Evolutionary conservation across 1,140 invertebrate species (phyloP).

Genomic region (Bombus polaris): DNA sequence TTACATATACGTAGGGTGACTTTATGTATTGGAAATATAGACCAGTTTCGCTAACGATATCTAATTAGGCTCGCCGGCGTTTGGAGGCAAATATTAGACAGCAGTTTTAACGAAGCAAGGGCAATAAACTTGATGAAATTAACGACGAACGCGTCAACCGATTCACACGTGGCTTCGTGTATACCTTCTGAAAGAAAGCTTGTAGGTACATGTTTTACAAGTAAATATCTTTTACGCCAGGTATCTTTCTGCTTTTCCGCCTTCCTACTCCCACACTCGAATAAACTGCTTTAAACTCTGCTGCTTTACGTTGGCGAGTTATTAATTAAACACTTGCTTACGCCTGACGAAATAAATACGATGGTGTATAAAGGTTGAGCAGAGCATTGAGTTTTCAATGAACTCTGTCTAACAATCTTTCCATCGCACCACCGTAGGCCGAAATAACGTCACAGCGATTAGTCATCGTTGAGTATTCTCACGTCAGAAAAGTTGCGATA

Average conservation of each 20-base stretch:
- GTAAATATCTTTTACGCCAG: not conserved
- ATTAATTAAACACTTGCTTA: conserved; percentile 45
- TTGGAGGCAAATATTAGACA: not conserved
- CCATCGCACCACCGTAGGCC: not conserved
- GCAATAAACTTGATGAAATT: not conserved
- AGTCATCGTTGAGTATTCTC: not conserved
- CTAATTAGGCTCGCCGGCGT: not conserved
- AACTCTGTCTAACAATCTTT: conserved; percentile 10
- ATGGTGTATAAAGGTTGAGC: no score
- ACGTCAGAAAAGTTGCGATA: not conserved
- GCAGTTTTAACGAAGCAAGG: not conserved
- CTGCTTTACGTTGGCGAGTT: conserved; percentile 14
- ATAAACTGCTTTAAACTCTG: not conserved
- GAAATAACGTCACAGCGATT: conserved; percentile 31
- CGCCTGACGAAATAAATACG: conserved; percentile 40
- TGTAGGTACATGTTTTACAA: not conserved
- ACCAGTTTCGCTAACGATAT: not conserved
- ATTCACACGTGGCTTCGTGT: not conserved
- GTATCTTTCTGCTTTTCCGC: not conserved
- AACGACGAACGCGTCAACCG: no score
- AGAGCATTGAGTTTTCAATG: not conserved
- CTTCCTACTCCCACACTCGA: not conserved
- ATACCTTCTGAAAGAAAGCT: not conserved
- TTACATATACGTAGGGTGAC: not conserved
- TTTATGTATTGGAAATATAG: not conserved